These are phyloP conservation scores for Ridgeia piscesae DNA, from an alignment of 1,140 invertebrate genomes.

Conservation along the genomic window DNA sequence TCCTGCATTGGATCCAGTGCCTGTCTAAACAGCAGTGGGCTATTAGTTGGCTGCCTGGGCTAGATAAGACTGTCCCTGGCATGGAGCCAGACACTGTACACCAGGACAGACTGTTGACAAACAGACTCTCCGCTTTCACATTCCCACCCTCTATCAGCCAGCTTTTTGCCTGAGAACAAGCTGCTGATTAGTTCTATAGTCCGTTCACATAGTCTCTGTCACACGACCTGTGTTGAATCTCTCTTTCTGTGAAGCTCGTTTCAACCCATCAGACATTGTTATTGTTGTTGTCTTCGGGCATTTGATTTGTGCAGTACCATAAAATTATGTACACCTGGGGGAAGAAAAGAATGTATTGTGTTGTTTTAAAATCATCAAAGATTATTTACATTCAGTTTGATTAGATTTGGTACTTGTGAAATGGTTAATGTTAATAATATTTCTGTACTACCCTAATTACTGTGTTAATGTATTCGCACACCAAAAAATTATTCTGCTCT, in stretches of 20 bases:
- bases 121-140: background rate
- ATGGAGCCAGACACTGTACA: background rate
- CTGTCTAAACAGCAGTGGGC: background rate
- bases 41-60: background rate
- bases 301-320: too few species aligned
- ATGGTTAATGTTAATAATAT: too few species aligned
- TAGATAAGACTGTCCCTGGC: background rate
- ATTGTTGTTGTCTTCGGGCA: too few species aligned
- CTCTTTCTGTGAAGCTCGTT: background rate
- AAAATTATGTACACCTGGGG: too few species aligned
- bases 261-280: too few species aligned
- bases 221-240: background rate
- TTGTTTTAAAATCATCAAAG: too few species aligned
- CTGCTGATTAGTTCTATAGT: conserved; percentile 1
- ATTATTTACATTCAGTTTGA: too few species aligned
- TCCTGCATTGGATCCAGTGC: background rate
- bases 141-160: background rate
- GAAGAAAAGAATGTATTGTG: too few species aligned
- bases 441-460: too few species aligned
- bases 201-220: background rate
- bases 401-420: too few species aligned
- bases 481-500: too few species aligned
- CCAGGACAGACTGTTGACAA: background rate
- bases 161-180: conserved; percentile 4
- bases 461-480: too few species aligned